phyloP scores from a whole-genome alignment of 2,888 invertebrate species.

The Apodemia hepburni region DNA sequence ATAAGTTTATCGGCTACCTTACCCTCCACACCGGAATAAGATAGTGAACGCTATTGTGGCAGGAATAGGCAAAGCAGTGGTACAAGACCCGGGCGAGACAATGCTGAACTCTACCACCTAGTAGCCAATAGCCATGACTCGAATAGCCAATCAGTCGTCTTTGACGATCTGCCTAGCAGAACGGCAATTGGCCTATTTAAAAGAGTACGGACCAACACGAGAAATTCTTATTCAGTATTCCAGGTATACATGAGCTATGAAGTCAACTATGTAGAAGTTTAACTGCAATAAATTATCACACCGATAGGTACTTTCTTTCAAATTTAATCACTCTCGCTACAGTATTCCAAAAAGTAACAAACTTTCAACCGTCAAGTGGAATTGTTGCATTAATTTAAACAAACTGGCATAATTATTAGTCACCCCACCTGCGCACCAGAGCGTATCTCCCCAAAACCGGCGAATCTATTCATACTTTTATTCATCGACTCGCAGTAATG shows the following conservation, averaged over 20 bases:
- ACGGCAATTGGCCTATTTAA: no score
- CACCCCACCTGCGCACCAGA: conserved; percentile 77
- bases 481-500: conserved; percentile 53
- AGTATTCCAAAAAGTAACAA: background rate
- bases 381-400: conserved; percentile 60
- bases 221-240: background rate
- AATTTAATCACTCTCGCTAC: background rate
- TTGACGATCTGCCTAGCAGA: no score
- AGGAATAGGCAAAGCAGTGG: no score
- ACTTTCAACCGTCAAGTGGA: conserved; percentile 11
- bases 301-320: background rate
- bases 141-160: no score
- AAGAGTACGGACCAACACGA: no score
- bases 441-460: conserved; percentile 78
- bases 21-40: no score
- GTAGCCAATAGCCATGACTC: no score
- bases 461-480: conserved; percentile 71
- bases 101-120: no score
- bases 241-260: background rate
- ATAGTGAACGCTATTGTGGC: no score
- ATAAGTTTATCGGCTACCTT: no score
- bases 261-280: no score
- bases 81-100: no score
- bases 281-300: background rate
- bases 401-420: conserved; percentile 77